phyloP scores from a whole-genome alignment of 1,140 invertebrate species.

The Caenorhabditis inopinata region DNA sequence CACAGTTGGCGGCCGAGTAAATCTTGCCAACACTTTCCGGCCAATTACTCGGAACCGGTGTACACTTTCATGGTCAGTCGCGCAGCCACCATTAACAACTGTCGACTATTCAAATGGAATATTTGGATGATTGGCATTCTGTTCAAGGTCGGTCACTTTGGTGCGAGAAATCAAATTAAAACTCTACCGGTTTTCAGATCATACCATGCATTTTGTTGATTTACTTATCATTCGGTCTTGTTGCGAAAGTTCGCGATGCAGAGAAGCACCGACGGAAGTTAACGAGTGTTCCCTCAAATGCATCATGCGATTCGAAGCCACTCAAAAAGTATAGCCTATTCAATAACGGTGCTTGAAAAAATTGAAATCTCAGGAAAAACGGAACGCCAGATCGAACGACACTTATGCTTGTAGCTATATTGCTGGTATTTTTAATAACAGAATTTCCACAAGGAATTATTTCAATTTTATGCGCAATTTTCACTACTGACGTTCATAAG shows the following conservation, averaged over 20 bases:
- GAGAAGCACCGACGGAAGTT: slow-evolving; percentile 50
- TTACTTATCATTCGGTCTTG: slow-evolving; percentile 53
- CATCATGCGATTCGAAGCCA: slow-evolving; percentile 15
- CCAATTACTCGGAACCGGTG: slow-evolving; percentile 52
- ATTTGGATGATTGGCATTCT: slow-evolving; percentile 61
- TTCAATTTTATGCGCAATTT: slow-evolving; percentile 59
- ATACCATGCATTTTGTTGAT: slow-evolving; percentile 59
- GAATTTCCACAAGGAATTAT: slow-evolving; percentile 62
- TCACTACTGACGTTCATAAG: slow-evolving; percentile 52
- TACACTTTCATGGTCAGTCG: slow-evolving; percentile 51
- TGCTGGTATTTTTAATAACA: slow-evolving; percentile 59
- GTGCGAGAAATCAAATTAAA: not conserved
- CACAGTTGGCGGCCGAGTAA: slow-evolving; percentile 28
- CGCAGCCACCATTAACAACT: slow-evolving; percentile 53
- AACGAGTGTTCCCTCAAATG: slow-evolving; percentile 34
- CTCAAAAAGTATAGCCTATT: slow-evolving; percentile 30
- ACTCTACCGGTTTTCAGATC: slow-evolving; percentile 42
- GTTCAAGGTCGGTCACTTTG: slow-evolving; percentile 52
- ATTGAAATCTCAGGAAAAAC: slow-evolving; percentile 12
- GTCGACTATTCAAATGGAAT: slow-evolving; percentile 57
- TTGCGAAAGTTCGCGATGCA: slow-evolving; percentile 54
- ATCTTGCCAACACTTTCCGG: slow-evolving; percentile 46
- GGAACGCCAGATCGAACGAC: slow-evolving; percentile 59
- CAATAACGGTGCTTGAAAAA: not conserved
- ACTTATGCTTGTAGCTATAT: slow-evolving; percentile 56